These are phyloP conservation scores for Metacarcinus magister DNA, from an alignment of 2,888 invertebrate species.

Conservation along the genomic window DNA sequence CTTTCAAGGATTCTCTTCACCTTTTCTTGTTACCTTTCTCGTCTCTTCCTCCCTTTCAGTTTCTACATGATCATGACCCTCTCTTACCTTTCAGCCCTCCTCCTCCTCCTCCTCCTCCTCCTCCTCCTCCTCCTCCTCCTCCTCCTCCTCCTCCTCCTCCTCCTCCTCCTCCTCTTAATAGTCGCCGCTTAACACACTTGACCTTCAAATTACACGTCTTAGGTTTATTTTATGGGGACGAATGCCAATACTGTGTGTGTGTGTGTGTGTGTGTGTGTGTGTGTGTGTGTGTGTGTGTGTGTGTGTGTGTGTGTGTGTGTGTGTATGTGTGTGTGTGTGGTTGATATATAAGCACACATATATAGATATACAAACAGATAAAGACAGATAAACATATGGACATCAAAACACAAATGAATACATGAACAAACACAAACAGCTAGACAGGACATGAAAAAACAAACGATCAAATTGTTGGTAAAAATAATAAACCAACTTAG, in stretches of 20 bases:
- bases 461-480: too few species aligned
- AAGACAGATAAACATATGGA: neutral
- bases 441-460: too few species aligned
- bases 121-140: neutral
- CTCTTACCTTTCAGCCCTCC: too few species aligned
- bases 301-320: slow-evolving; percentile 26
- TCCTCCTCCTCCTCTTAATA: neutral
- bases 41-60: neutral
- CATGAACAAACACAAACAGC: neutral
- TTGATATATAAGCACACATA: neutral
- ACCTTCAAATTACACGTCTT: neutral
- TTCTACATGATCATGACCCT: too few species aligned
- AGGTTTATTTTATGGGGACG: neutral
- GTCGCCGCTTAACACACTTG: neutral
- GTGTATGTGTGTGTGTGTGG: slow-evolving; percentile 1
- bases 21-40: neutral
- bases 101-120: neutral
- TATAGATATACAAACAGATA: neutral
- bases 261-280: slow-evolving; percentile 39
- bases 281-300: slow-evolving; percentile 38
- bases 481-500: too few species aligned
- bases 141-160: neutral
- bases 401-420: neutral
- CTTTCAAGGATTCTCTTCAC: neutral
- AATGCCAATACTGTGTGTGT: slow-evolving; percentile 15